A percentile compares a stretch with the other conserved stretches of the same genome.
Conservation (phyloP, 1,140 invertebrate genomes). For the Stenopsyche tienmushanensis region DNA sequence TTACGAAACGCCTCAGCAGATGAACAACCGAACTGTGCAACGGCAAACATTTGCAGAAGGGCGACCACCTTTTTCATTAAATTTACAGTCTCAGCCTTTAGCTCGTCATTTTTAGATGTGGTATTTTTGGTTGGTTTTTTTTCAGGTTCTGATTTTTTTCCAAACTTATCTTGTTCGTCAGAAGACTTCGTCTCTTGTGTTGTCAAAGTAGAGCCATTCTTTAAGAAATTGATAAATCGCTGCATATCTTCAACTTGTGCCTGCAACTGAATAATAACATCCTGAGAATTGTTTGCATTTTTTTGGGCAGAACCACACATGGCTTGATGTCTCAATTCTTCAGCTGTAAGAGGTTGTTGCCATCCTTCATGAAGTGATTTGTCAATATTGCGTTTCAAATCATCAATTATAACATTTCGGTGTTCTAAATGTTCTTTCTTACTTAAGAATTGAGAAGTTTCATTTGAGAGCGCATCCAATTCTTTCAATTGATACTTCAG, state of each 20-base stretch:
- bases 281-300: conserved; percentile 53
- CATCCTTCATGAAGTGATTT: conserved; percentile 65
- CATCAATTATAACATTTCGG: conserved; percentile 85
- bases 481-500: conserved; percentile 92
- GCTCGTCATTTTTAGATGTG: conserved; percentile 44
- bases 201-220: conserved; percentile 66
- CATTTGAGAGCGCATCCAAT: conserved; percentile 91
- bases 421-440: conserved; percentile 64
- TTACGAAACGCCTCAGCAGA: conserved; percentile 68
- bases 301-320: conserved; percentile 55
- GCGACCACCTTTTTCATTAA: conserved; percentile 83
- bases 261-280: conserved; percentile 91
- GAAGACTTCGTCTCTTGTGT: conserved; percentile 57
- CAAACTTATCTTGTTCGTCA: conserved; percentile 64
- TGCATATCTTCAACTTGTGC: conserved; percentile 97
- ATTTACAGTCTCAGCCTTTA: conserved; percentile 60
- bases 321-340: conserved; percentile 64
- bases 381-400: conserved; percentile 78
- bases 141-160: conserved; percentile 48
- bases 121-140: conserved; percentile 24
- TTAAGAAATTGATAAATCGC: conserved; percentile 94
- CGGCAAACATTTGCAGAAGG: conserved; percentile 88
- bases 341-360: conserved; percentile 65
- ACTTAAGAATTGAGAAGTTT: conserved; percentile 54
- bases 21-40: conserved; percentile 88